phyloP scores from a whole-genome alignment of 2,888 invertebrate species.

The Barypeithes pellucidus region DNA sequence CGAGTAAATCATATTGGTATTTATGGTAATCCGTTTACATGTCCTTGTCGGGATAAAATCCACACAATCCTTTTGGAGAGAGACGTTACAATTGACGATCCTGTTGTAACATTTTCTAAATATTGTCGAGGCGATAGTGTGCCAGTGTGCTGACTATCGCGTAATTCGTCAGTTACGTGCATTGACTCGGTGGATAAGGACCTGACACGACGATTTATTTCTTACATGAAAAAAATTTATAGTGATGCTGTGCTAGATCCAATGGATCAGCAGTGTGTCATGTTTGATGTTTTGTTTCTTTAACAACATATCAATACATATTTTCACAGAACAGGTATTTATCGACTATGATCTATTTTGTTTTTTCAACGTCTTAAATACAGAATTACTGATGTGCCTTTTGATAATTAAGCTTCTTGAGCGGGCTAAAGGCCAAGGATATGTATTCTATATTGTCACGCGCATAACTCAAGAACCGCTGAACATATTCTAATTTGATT shows the following conservation, averaged over 20 bases:
- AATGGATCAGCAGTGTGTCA: not conserved
- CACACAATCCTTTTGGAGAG: not conserved
- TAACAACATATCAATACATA: too few species aligned
- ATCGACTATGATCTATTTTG: too few species aligned
- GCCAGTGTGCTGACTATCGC: not conserved
- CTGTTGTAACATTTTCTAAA: not conserved
- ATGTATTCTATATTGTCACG: too few species aligned
- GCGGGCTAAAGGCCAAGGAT: too few species aligned
- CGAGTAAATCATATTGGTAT: not conserved
- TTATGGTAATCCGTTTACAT: constrained; percentile 4
- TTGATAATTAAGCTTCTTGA: too few species aligned
- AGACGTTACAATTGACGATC: not conserved
- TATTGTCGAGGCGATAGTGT: not conserved
- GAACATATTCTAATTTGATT: too few species aligned
- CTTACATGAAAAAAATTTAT: constrained; percentile 9
- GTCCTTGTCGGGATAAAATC: constrained; percentile 14
- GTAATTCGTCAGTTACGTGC: not conserved
- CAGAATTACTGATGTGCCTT: too few species aligned
- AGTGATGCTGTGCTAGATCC: not conserved
- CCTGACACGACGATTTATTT: not conserved
- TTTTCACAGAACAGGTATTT: not conserved
- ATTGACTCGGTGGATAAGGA: constrained; percentile 6
- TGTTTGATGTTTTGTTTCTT: constrained; percentile 1
- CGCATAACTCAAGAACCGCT: too few species aligned
- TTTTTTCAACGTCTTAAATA: too few species aligned